Conservation (phyloP, 2,888 invertebrate genomes). For the Protophormia terraenovae region DNA sequence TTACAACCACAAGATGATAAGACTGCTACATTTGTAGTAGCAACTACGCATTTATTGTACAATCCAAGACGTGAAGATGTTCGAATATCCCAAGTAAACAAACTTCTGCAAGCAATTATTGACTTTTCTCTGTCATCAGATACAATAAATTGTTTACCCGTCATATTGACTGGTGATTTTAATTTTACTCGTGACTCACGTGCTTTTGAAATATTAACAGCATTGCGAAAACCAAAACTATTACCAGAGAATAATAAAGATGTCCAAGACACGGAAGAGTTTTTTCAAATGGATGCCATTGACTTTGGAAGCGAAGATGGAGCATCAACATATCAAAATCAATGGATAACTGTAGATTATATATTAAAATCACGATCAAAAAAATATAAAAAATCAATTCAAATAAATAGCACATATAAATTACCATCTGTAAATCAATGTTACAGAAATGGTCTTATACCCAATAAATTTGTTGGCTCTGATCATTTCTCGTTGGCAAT, state of each 20-base stretch:
- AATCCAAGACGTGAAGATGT: conserved; percentile 95
- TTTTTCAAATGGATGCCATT: conserved; percentile 68
- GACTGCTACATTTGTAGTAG: conserved; percentile 86
- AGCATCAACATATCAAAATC: conserved; percentile 88
- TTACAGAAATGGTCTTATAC: conserved; percentile 84
- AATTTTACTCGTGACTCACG: conserved; percentile 90
- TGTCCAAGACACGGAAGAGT: not conserved
- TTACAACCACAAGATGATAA: conserved; percentile 84
- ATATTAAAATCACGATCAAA: conserved; percentile 86
- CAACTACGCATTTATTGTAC: conserved; percentile 96
- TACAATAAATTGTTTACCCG: conserved; percentile 83
- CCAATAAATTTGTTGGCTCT: conserved; percentile 88
- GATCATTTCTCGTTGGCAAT: conserved; percentile 93
- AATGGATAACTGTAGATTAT: conserved; percentile 93
- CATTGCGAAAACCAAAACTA: not conserved
- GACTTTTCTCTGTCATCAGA: conserved; percentile 82
- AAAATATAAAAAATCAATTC: conserved; percentile 78
- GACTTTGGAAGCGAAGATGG: conserved; percentile 63
- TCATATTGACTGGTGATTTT: conserved; percentile 96
- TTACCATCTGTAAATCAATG: conserved; percentile 87
- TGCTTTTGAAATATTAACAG: conserved; percentile 60
- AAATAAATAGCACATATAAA: conserved; percentile 83
- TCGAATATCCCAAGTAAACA: conserved; percentile 92
- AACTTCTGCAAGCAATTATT: conserved; percentile 92
- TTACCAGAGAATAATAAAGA: not conserved